A percentile compares a stretch with the other conserved stretches of the same genome.
These are phyloP conservation scores for Sebastes itinus DNA, from an alignment of 2,797 vertebrate genomes.

Conservation along the genomic window DNA sequence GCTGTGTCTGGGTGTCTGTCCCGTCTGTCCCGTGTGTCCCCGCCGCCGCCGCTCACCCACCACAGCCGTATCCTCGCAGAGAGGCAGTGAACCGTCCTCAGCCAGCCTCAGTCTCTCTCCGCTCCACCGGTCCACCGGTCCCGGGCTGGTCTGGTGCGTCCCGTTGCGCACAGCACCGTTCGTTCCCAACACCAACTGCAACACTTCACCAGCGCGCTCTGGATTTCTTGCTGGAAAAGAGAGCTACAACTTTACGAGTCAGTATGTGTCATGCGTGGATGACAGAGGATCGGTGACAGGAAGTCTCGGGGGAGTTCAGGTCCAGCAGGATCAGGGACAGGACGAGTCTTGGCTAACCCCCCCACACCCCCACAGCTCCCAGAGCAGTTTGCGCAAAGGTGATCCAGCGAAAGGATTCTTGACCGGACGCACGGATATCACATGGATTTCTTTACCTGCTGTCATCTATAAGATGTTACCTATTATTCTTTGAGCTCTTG, in stretches of 20 bases:
- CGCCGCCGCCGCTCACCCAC: background rate
- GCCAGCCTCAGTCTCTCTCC: background rate
- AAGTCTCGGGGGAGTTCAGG: conserved; percentile 32
- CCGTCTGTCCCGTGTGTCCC: conserved; percentile 11
- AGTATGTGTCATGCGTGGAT: conserved; percentile 2
- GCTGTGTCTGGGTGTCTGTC: conserved; percentile 27
- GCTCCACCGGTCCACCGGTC: background rate
- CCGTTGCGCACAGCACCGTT: conserved; percentile 41
- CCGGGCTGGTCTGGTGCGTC: conserved; percentile 33
- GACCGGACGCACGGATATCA: background rate
- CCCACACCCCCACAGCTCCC: background rate
- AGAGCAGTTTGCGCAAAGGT: conserved; percentile 44
- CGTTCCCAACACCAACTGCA: conserved; percentile 1
- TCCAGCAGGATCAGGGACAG: conserved; percentile 2
- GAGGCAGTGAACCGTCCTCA: conserved; percentile 16
- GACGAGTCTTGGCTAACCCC: conserved; percentile 9
- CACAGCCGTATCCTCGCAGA: background rate
- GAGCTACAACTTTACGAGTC: conserved; percentile 11
- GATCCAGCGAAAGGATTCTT: background rate
- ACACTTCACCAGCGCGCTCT: background rate
- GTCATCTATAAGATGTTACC: background rate
- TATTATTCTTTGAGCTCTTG: conserved; percentile 10
- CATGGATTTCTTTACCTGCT: conserved; percentile 19
- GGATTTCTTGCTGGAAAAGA: background rate
- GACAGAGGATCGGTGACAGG: conserved; percentile 44